Evolutionary conservation across 2,113 vertebrate genomes (phyloP), one percentile per base, ranked within the genome.

Genomic region (Rhinoderma darwinii): DNA sequence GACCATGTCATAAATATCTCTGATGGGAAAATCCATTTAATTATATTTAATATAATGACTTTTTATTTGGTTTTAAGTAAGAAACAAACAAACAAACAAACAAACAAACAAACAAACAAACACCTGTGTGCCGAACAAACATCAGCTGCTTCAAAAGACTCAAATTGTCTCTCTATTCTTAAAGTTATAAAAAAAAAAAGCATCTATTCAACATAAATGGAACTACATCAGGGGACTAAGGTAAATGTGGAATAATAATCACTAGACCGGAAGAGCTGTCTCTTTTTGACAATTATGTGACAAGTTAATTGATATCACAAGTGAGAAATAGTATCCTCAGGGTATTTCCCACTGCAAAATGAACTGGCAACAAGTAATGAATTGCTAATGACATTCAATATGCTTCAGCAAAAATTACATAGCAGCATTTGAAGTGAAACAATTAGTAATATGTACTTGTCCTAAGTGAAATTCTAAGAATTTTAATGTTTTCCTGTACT

Each of bases 251-350:
- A 73, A 73, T 84, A 83, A 73, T 72, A 74, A 84, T 84, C 66
- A 84, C 47, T 74, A 39, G 82, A 54, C 82, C 35, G 50, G 27
- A 84, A 74, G 30, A 84, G 54, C 82, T 74, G 82, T 73, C 82
- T 84, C 82, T 73, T 84, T 73, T 73, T 84, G 82, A 84, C 82
- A 84, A 84, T 73, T 56, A 84, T 74, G 54, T 84, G 82, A 84
- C 82, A 84, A 73, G 66, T 84, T 84, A 84, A 84, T 84, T 84
- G 82, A 74, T 73, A 84, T 84, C 74, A 84, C 82, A 84, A 84
- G 68, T 37, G 81, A 74, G 56, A 73, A 73, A 84, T 84, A 73
- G 47, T 25, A 84, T 84, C 82, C 82, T 84, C 4, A 39, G 82
- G 82, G 82, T 22, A 84, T 84, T 73, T 84, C 22, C 50, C 68